A percentile compares a stretch with the other conserved stretches of the same genome.
Evolutionary conservation across 2,888 invertebrate genomes (phyloP).

Genomic region (Watsonalla binaria): DNA sequence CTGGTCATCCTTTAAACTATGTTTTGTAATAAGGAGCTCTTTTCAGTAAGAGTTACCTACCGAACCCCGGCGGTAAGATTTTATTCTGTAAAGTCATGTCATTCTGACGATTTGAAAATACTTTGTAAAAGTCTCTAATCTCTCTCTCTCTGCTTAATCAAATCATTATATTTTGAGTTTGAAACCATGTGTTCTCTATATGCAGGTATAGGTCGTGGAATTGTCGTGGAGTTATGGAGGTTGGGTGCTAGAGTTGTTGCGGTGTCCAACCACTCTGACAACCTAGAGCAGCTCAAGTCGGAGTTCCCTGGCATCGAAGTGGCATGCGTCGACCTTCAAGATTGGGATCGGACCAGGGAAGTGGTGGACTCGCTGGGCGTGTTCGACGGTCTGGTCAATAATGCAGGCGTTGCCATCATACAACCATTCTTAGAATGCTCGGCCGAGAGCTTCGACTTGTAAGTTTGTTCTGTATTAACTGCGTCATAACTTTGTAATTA

Average conservation of each 20-base stretch:
- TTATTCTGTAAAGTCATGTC: too few species aligned
- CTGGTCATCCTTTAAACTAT: too few species aligned
- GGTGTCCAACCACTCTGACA: slow-evolving; percentile 82
- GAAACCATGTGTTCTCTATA: background rate
- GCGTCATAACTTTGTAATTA: too few species aligned
- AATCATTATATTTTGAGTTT: background rate
- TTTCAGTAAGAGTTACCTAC: too few species aligned
- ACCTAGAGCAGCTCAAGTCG: slow-evolving; percentile 80
- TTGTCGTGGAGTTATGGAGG: slow-evolving; percentile 81
- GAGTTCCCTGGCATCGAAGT: slow-evolving; percentile 80
- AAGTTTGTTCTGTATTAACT: slow-evolving; percentile 27
- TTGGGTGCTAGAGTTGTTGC: slow-evolving; percentile 86
- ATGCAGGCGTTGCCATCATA: slow-evolving; percentile 86
- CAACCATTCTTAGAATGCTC: slow-evolving; percentile 85
- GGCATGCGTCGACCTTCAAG: slow-evolving; percentile 82
- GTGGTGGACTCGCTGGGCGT: slow-evolving; percentile 74
- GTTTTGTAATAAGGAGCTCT: too few species aligned
- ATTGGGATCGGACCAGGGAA: slow-evolving; percentile 85
- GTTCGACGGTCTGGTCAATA: slow-evolving; percentile 92
- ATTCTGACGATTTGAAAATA: too few species aligned
- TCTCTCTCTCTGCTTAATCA: too few species aligned
- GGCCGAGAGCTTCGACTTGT: slow-evolving; percentile 85
- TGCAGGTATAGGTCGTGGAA: slow-evolving; percentile 84
- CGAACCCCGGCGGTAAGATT: too few species aligned
- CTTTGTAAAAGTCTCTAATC: too few species aligned